phyloP scores from a whole-genome alignment of 2,888 invertebrate species.

The Ophioninae sp. region DNA sequence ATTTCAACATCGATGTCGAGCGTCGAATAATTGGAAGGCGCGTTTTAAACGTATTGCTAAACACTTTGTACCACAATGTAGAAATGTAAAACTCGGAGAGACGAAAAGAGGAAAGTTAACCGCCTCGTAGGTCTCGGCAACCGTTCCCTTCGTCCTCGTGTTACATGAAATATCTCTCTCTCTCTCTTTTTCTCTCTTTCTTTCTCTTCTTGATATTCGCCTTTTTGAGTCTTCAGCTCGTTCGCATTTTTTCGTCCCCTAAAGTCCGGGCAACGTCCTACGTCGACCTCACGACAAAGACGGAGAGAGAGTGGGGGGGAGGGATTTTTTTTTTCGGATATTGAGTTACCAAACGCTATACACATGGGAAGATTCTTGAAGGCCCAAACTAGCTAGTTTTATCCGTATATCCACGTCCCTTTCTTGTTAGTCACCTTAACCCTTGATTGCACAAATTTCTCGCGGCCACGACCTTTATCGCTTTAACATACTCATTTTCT shows the following conservation, averaged over 20 bases:
- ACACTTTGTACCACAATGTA: conserved; percentile 30
- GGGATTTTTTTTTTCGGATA: conserved; percentile 48
- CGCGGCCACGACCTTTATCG: conserved; percentile 21
- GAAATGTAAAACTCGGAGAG: conserved; percentile 7
- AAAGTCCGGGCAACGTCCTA: conserved; percentile 59
- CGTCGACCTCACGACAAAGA: conserved; percentile 56
- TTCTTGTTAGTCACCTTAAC: conserved; percentile 27
- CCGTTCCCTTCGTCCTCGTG: conserved; percentile 57
- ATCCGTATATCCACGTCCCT: conserved; percentile 45
- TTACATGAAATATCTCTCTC: conserved; percentile 52
- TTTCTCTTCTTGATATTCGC: conserved; percentile 21
- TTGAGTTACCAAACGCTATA: conserved; percentile 59
- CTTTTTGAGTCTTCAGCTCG: conserved; percentile 15
- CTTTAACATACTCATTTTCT: background rate
- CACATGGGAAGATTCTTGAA: conserved; percentile 17
- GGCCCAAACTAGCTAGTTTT: conserved; percentile 28
- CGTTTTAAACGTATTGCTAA: conserved; percentile 11
- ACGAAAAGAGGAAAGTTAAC: conserved; percentile 1
- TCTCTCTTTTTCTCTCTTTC: conserved; percentile 5
- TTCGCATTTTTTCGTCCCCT: conserved; percentile 40
- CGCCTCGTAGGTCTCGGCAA: conserved; percentile 48
- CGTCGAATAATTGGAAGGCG: conserved; percentile 15
- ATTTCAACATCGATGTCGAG: conserved; percentile 1
- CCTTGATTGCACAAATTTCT: conserved; percentile 29
- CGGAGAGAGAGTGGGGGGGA: background rate